Conservation (phyloP, 2,888 invertebrate species). For the Ligdia adustata region DNA sequence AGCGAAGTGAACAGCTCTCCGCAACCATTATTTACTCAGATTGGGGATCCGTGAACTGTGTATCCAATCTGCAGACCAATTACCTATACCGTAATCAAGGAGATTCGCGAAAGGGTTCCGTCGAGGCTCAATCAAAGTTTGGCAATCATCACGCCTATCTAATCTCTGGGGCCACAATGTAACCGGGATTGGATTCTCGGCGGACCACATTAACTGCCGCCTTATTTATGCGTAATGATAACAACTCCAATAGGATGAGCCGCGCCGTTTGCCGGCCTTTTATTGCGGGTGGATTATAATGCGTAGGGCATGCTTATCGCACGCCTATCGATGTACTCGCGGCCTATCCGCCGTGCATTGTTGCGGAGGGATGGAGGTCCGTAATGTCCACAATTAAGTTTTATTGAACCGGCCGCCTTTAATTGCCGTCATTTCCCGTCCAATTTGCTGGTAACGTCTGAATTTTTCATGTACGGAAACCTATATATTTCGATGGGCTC, state of each 20-base stretch:
- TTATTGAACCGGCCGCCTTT: constrained; percentile 32
- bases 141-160: constrained; percentile 78
- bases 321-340: constrained; percentile 32
- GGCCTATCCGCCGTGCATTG: constrained; percentile 31
- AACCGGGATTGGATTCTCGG: constrained; percentile 66
- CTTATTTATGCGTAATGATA: constrained; percentile 71
- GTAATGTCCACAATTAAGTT: constrained; percentile 39
- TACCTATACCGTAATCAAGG: constrained; percentile 69
- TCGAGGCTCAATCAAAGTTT: constrained; percentile 79
- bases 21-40: constrained; percentile 46
- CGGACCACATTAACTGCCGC: constrained; percentile 65
- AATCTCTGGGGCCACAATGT: constrained; percentile 76
- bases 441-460: constrained; percentile 21
- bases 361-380: constrained; percentile 34
- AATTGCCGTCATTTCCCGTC: constrained; percentile 29
- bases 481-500: constrained; percentile 6
- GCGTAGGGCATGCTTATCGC: constrained; percentile 38
- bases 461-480: constrained; percentile 19
- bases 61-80: constrained; percentile 63
- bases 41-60: constrained; percentile 50
- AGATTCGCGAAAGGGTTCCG: constrained; percentile 71
- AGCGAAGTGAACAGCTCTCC: constrained; percentile 30
- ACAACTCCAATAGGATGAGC: constrained; percentile 47
- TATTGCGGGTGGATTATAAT: constrained; percentile 46
- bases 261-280: constrained; percentile 39